phyloP scores from a whole-genome alignment of 2,113 vertebrate genomes.

The Lates calcarifer region DNA sequence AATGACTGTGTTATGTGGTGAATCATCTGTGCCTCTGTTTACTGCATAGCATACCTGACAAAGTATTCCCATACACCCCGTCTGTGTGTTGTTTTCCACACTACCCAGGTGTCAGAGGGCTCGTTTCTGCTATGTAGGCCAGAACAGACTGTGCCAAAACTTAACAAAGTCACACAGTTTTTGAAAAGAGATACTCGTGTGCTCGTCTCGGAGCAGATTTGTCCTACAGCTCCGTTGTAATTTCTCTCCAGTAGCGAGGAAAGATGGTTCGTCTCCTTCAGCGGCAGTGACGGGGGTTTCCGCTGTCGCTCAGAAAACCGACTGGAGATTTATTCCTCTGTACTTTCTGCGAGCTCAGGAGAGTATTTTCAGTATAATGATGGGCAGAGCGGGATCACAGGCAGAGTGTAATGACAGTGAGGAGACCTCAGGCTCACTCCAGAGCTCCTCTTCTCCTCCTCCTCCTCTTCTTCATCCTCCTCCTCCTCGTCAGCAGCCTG shows the following conservation, averaged over 20 bases:
- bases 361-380: slow-evolving; percentile 47
- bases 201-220: not conserved
- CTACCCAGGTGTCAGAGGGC: slow-evolving; percentile 16
- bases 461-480: not conserved
- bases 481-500: not conserved
- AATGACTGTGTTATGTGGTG: slow-evolving; percentile 34
- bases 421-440: slow-evolving; percentile 44
- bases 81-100: not conserved
- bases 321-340: slow-evolving; percentile 39
- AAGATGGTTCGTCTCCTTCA: not conserved
- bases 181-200: not conserved
- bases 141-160: not conserved
- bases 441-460: not conserved
- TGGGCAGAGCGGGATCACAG: slow-evolving; percentile 15
- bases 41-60: slow-evolving; percentile 49
- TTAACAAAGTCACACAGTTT: slow-evolving; percentile 1
- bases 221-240: not conserved
- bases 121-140: slow-evolving; percentile 20
- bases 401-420: slow-evolving; percentile 45
- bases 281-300: slow-evolving; percentile 18
- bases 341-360: slow-evolving; percentile 21
- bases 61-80: slow-evolving; percentile 29
- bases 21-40: slow-evolving; percentile 55
- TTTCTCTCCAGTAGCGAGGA: not conserved
- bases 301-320: not conserved